phyloP scores from a whole-genome alignment of 2,113 vertebrate species.

The Rhea pennata region DNA sequence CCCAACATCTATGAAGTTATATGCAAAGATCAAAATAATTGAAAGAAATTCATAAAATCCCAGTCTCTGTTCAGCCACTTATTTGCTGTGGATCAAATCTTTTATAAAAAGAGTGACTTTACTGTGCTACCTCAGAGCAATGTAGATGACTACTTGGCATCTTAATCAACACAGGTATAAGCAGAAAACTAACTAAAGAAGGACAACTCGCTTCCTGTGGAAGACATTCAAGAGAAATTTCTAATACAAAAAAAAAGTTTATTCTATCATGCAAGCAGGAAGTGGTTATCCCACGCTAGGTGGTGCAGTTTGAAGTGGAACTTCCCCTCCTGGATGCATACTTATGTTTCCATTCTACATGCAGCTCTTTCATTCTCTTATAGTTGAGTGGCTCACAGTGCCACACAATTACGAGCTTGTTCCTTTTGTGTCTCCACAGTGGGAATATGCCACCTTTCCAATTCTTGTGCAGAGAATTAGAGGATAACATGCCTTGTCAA shows the following conservation, averaged over 20 bases:
- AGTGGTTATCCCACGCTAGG: neutral
- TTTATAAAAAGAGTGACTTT: neutral
- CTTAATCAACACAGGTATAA: neutral
- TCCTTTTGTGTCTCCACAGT: neutral
- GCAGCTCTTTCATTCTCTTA: neutral
- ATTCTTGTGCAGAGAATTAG: neutral
- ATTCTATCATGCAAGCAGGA: neutral
- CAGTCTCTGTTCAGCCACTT: neutral
- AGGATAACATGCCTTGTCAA: neutral
- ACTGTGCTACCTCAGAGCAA: neutral
- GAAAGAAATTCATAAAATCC: neutral
- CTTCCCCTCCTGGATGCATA: neutral
- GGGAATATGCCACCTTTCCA: neutral
- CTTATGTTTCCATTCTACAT: neutral
- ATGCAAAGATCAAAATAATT: neutral
- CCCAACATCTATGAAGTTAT: neutral
- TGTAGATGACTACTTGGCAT: neutral
- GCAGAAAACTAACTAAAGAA: neutral
- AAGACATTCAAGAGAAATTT: neutral
- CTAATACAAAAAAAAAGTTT: too few relatives aligned
- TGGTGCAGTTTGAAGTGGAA: neutral
- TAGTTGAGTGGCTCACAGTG: neutral
- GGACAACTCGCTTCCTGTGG: neutral
- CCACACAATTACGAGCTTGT: neutral
- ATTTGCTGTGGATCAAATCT: neutral